phyloP scores from a whole-genome alignment of 2,113 vertebrate species.

The Saccopteryx leptura region DNA sequence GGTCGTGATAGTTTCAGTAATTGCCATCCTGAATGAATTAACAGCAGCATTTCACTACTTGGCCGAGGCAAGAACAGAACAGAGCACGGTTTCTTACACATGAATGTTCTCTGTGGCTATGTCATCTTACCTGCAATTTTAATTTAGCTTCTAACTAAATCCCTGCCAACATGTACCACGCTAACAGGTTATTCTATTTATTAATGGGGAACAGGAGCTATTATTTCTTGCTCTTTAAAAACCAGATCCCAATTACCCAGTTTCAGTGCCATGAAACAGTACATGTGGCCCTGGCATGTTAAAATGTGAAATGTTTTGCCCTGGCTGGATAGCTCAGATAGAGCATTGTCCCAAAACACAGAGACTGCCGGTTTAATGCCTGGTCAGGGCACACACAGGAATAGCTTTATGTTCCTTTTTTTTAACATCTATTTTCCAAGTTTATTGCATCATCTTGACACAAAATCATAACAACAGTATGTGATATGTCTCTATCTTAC shows the following conservation, averaged over 20 bases:
- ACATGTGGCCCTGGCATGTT: not conserved
- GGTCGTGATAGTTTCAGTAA: not conserved
- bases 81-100: not conserved
- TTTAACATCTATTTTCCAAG: constrained; percentile 84
- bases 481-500: constrained; percentile 87
- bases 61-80: not conserved
- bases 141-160: not conserved
- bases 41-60: not conserved
- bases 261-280: not conserved
- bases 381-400: no score
- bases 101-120: not conserved
- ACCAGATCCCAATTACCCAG: not conserved
- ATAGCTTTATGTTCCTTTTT: no score
- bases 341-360: no score
- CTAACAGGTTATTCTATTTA: not conserved
- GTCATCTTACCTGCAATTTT: not conserved
- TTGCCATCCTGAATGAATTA: not conserved
- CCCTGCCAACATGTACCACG: not conserved
- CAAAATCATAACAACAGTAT: constrained; percentile 91
- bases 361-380: no score
- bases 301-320: not conserved
- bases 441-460: constrained; percentile 95
- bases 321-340: no score
- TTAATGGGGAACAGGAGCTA: not conserved
- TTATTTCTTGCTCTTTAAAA: constrained; percentile 29